Evolutionary conservation across 2,888 invertebrate genomes (phyloP).

Genomic region (Marasmarcha lunaedactyla): DNA sequence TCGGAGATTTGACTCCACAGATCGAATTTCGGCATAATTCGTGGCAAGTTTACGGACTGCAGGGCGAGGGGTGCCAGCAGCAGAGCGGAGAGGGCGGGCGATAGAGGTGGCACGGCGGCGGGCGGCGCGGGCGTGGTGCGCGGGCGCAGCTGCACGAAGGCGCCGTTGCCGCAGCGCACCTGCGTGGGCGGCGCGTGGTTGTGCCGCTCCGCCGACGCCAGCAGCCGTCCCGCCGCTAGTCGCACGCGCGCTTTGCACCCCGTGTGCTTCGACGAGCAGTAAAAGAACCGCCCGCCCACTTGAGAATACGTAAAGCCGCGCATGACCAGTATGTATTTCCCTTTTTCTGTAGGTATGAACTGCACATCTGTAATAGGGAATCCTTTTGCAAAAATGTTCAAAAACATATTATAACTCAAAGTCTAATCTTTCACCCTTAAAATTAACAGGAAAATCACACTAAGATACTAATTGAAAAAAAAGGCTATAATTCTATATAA

Average conservation of each 20-base stretch:
- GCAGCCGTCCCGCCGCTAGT: slow-evolving; percentile 43
- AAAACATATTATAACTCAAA: too few relatives aligned
- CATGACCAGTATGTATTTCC: slow-evolving; percentile 58
- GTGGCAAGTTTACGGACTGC: slow-evolving; percentile 47
- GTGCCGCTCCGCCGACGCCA: slow-evolving; percentile 50
- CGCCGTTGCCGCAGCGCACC: slow-evolving; percentile 60
- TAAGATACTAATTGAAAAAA: too few relatives aligned
- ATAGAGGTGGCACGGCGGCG: slow-evolving; percentile 16
- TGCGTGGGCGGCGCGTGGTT: slow-evolving; percentile 60
- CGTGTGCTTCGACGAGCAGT: slow-evolving; percentile 62
- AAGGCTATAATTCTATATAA: too few relatives aligned
- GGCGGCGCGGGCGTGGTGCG: slow-evolving; percentile 22
- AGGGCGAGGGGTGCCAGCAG: slow-evolving; percentile 39
- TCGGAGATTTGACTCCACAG: slow-evolving; percentile 35
- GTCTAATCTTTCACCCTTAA: too few relatives aligned
- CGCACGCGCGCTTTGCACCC: slow-evolving; percentile 56
- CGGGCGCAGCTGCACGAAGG: slow-evolving; percentile 56
- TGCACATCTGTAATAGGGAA: slow-evolving; percentile 48
- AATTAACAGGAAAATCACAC: too few relatives aligned
- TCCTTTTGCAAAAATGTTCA: too few relatives aligned
- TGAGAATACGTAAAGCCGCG: slow-evolving; percentile 61
- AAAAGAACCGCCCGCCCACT: slow-evolving; percentile 62
- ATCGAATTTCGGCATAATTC: slow-evolving; percentile 54
- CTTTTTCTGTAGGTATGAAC: slow-evolving; percentile 64
- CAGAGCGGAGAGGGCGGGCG: slow-evolving; percentile 18